Conservation (phyloP, 2,113 vertebrate genomes). For the Otus sunia region DNA sequence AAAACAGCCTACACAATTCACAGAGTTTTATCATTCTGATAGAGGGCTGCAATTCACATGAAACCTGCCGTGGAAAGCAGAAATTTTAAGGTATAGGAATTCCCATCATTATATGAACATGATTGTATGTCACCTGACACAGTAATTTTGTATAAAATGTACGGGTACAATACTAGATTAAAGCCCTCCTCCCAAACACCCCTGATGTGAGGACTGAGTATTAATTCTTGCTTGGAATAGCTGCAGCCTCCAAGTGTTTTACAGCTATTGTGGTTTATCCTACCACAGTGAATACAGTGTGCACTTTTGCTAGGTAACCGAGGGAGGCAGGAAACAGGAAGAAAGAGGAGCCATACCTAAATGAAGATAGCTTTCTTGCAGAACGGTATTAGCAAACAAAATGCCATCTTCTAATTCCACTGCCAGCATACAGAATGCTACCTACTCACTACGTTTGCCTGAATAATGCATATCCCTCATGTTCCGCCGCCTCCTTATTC, state of each 20-base stretch:
- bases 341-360: not conserved
- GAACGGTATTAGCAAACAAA: not conserved
- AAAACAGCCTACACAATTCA: not conserved
- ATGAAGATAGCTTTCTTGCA: fast-evolving
- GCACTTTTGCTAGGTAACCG: not conserved
- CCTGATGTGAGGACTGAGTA: not conserved
- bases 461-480: not conserved
- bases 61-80: not conserved
- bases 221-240: not conserved
- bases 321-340: not conserved
- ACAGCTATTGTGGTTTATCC: not conserved
- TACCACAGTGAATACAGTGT: fast-evolving
- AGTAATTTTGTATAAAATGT: not conserved
- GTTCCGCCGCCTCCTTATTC: fast-evolving
- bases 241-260: not conserved
- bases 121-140: not conserved
- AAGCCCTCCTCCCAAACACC: not conserved
- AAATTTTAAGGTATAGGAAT: not conserved
- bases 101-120: not conserved
- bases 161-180: not conserved
- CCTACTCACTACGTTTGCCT: not conserved
- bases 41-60: not conserved
- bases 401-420: not conserved
- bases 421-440: not conserved
- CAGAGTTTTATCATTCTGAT: not conserved